Percentiles rank a stretch among this genome's conserved stretches.
These are phyloP conservation scores for Amphipyra tragopoginis DNA, from an alignment of 2,888 invertebrate species.

Conservation along the genomic window DNA sequence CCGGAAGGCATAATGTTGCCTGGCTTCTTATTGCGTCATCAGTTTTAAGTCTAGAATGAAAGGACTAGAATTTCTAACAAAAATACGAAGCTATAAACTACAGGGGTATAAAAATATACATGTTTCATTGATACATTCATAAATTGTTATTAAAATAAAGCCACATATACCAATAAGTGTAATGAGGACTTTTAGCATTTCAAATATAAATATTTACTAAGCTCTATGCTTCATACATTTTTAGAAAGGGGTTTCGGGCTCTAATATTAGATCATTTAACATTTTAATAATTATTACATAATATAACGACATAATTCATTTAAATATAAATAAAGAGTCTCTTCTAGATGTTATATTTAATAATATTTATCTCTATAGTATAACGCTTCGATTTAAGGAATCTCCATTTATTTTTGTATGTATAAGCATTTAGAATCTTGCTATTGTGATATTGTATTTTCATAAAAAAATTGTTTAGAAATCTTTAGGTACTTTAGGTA, in stretches of 20 bases:
- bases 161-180: background rate
- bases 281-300: constrained; percentile 15
- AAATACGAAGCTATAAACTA: background rate
- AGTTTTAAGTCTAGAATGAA: background rate
- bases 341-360: constrained; percentile 42
- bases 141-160: background rate
- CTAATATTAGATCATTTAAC: background rate
- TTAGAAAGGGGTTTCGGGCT: constrained; percentile 13
- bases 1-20: background rate
- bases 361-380: constrained; percentile 41
- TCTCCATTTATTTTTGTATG: constrained; percentile 62
- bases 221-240: constrained; percentile 19
- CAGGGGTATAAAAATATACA: background rate
- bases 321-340: constrained; percentile 38
- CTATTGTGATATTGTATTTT: constrained; percentile 58
- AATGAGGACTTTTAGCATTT: background rate
- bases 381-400: constrained; percentile 54
- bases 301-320: constrained; percentile 13
- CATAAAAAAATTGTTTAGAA: constrained; percentile 43
- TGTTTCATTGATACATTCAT: background rate
- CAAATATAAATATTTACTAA: background rate
- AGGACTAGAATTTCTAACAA: background rate
- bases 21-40: background rate
- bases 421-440: constrained; percentile 56
- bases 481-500: constrained; percentile 29